Conservation (phyloP, 2,888 invertebrate genomes). For the Erannis defoliaria region DNA sequence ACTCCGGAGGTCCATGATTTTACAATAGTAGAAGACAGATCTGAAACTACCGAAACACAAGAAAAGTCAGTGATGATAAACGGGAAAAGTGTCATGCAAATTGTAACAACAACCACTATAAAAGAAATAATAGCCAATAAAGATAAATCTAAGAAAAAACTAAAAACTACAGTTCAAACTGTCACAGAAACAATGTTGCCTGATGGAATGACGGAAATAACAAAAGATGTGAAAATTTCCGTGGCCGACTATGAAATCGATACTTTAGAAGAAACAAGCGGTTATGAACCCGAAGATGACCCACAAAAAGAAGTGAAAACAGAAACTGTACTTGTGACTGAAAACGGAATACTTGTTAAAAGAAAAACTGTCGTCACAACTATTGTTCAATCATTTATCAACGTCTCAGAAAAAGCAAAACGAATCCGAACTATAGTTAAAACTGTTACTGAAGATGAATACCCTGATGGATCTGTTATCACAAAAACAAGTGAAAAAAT, state of each 20-base stretch:
- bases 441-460: conserved; percentile 73
- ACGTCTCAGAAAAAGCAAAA: conserved; percentile 53
- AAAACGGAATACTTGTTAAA: conserved; percentile 63
- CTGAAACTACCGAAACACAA: conserved; percentile 64
- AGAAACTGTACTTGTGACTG: conserved; percentile 59
- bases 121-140: conserved; percentile 68
- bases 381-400: conserved; percentile 62
- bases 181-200: conserved; percentile 72
- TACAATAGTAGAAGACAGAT: conserved; percentile 64
- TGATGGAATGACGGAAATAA: conserved; percentile 74
- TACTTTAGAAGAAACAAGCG: conserved; percentile 52
- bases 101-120: conserved; percentile 71
- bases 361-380: conserved; percentile 70
- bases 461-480: conserved; percentile 74
- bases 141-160: conserved; percentile 70
- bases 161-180: conserved; percentile 74
- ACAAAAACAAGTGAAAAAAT: conserved; percentile 77
- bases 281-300: conserved; percentile 58
- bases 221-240: conserved; percentile 76
- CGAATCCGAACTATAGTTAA: conserved; percentile 68
- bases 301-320: conserved; percentile 61
- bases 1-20: conserved; percentile 66
- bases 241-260: conserved; percentile 66
- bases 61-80: conserved; percentile 66
- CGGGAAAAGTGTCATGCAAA: conserved; percentile 70